Conservation (phyloP, 2,797 vertebrate species). For the Hemitrygon akajei region DNA sequence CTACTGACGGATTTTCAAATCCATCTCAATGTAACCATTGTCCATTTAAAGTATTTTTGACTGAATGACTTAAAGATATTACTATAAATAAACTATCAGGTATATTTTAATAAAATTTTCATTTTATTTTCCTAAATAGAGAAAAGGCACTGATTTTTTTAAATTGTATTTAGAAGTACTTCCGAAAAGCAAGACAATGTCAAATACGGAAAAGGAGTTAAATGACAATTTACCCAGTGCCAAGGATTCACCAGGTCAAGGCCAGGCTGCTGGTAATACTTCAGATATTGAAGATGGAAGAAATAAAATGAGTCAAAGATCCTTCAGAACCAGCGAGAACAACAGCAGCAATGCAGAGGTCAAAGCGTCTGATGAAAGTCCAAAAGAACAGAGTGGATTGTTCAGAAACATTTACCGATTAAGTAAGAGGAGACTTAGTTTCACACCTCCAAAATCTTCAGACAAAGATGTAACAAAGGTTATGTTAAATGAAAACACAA, state of each 20-base stretch:
- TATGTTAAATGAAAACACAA: neutral
- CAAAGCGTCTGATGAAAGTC: neutral
- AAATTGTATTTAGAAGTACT: neutral
- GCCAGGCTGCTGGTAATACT: neutral
- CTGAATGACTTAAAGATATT: neutral
- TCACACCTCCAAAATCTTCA: too few relatives aligned
- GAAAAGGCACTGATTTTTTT: neutral
- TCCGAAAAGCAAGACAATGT: neutral
- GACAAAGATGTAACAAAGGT: neutral
- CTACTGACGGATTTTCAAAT: neutral
- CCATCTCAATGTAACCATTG: neutral
- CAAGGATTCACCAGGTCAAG: neutral
- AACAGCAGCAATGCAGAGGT: neutral
- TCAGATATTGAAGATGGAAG: neutral
- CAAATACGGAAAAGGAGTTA: neutral
- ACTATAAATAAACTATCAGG: neutral
- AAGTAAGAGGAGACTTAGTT: conserved; percentile 14
- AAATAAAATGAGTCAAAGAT: neutral
- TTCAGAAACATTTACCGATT: neutral
- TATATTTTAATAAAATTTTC: neutral
- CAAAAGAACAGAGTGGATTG: neutral
- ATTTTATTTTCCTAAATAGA: neutral
- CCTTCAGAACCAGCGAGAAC: neutral
- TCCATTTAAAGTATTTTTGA: neutral
- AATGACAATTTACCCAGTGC: neutral